A percentile compares a stretch with the other conserved stretches of the same genome.
Evolutionary conservation across 1,140 invertebrate species (phyloP).

Genomic region (Achatina immaculata): DNA sequence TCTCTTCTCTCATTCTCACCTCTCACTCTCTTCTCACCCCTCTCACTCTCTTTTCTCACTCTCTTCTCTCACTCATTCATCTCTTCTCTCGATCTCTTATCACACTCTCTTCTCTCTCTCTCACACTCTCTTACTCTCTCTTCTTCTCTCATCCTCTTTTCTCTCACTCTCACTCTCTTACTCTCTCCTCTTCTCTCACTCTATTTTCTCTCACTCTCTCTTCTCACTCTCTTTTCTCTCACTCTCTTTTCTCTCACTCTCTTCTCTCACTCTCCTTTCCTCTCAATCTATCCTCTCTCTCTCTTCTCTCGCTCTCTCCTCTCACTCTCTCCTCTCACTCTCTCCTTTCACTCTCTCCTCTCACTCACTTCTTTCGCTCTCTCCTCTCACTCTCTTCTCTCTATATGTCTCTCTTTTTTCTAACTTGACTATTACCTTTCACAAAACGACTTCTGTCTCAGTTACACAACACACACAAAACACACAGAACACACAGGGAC

Average conservation of each 20-base stretch:
- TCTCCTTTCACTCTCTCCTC: constrained; percentile 12
- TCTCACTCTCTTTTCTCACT: too few relatives aligned
- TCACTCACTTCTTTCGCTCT: not conserved
- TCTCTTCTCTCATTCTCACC: too few relatives aligned
- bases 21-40: too few relatives aligned
- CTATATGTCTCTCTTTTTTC: too few relatives aligned
- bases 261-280: not conserved
- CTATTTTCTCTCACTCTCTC: not conserved
- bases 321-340: not conserved
- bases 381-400: constrained; percentile 1
- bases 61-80: not conserved
- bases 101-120: not conserved
- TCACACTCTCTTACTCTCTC: too few relatives aligned
- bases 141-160: not conserved
- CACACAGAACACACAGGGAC: too few relatives aligned
- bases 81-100: not conserved
- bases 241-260: not conserved
- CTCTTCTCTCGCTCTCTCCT: constrained; percentile 6
- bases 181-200: constrained; percentile 2
- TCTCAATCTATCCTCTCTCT: not conserved
- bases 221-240: not conserved
- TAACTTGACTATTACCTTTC: too few relatives aligned
- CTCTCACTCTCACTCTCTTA: not conserved
- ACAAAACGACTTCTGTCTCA: too few relatives aligned
- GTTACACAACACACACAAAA: too few relatives aligned